Base-by-base conservation (phyloP, 2,888 invertebrate genomes). In the Pemphredon lugubris region DNA sequence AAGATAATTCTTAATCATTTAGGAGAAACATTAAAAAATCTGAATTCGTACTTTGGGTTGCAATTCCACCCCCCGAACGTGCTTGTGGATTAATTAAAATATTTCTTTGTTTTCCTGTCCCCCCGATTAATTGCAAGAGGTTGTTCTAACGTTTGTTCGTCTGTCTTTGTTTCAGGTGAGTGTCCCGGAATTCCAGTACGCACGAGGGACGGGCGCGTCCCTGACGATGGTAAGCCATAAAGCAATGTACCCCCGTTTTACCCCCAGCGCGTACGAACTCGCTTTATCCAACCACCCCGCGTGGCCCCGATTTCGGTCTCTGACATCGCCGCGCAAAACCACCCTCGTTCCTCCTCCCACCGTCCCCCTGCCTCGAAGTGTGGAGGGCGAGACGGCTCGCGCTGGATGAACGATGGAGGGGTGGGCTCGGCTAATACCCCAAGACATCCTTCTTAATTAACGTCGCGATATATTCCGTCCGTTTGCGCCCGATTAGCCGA, bases 121-220 rank as follows among this genome's bases (percentile, higher is more conserved):
- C n/a, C n/a, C n/a, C n/a, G n/a, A n/a, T n/a, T n/a, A n/a, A n/a
- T n/a, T n/a, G n/a, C n/a, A n/a, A n/a, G n/a, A n/a, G n/a, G n/a
- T n/a, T n/a, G n/a, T n/a, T n/a, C n/a, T n/a, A n/a, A n/a, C n/a
- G n/a, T n/a, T n/a, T n/a, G n/a, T n/a, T n/a, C n/a, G n/a, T n/a
- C n/a, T n/a, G n/a, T 68, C 68, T 66, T 59, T 77, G 71, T 86
- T 84, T 7, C 82, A 86, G 86, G 86, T 86, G 86, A 86, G 86
- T 86, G 83, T 84, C 79, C 77, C 76, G 80, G 81, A 80, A 81
- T 80, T 81, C 78, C 78, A 80, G 78, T 77, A 76, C 75, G 78
- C 73, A 61, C 80, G 78, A 59, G 81, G 81, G 81, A 75, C 81
- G 53, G 68, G 55, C 70, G 73, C 71, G 81, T 75, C 79, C 77